A percentile compares a stretch with the other conserved stretches of the same genome.
These are phyloP conservation scores for Pocillopora damicornis DNA, from an alignment of 64 coral and sea anemone genomes.

Conservation along the genomic window DNA sequence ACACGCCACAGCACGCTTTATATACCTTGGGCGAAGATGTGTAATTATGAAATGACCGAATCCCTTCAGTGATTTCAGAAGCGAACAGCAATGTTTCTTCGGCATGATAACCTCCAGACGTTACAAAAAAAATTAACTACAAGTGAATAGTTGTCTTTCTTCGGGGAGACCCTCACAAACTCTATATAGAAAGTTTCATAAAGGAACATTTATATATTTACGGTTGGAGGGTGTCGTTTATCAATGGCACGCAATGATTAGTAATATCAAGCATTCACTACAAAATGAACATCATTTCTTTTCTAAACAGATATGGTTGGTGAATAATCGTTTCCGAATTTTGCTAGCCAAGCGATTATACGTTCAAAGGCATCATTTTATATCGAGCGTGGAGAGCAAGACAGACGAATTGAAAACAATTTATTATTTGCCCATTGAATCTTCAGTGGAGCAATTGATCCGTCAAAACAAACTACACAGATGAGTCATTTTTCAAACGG, in stretches of 20 bases:
- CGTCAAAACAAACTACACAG: slow-evolving; percentile 23
- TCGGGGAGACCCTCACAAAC: not conserved
- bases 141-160: not conserved
- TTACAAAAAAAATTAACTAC: not conserved
- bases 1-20: not conserved
- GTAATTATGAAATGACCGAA: not conserved
- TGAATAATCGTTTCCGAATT: not conserved
- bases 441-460: not conserved
- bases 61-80: not conserved
- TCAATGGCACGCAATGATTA: not conserved
- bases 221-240: not conserved
- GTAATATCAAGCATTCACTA: not conserved
- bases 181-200: not conserved
- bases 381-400: not conserved
- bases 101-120: slow-evolving; percentile 17
- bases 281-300: not conserved
- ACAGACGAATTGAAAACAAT: not conserved
- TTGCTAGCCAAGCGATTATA: not conserved
- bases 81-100: not conserved
- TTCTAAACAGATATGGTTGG: not conserved
- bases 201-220: not conserved
- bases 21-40: not conserved
- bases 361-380: not conserved
- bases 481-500: not conserved
- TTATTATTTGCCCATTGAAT: slow-evolving; percentile 34